These are phyloP conservation scores for Brachyptera risi DNA, from an alignment of 2,888 invertebrate species.

Conservation along the genomic window DNA sequence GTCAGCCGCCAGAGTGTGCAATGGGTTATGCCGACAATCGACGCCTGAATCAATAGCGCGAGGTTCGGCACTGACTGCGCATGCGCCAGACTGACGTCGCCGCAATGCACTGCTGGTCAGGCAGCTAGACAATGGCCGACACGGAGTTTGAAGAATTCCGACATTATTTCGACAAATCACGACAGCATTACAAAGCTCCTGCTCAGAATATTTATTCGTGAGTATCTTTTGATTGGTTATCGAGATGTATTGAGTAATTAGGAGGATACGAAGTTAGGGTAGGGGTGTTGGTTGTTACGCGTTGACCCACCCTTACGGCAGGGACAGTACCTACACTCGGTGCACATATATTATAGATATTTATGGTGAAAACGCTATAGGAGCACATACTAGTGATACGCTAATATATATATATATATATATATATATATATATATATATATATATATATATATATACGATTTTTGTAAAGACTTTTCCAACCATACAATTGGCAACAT, in stretches of 20 bases:
- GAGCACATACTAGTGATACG: too few species aligned
- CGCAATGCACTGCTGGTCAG: not conserved
- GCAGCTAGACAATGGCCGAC: slow-evolving; percentile 68
- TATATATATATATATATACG: too few species aligned
- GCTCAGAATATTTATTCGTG: slow-evolving; percentile 81
- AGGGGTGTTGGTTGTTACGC: not conserved
- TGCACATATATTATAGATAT: too few species aligned
- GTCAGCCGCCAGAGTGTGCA: not conserved
- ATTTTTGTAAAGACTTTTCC: too few species aligned
- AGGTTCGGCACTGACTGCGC: not conserved
- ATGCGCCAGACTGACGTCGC: not conserved
- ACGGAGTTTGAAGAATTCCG: slow-evolving; percentile 91
- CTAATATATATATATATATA: too few species aligned
- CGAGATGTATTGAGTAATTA: not conserved
- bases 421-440: too few species aligned
- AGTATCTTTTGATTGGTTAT: too few species aligned
- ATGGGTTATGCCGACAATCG: not conserved
- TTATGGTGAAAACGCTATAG: too few species aligned
- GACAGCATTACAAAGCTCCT: slow-evolving; percentile 72
- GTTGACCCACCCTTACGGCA: too few species aligned
- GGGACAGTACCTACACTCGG: too few species aligned
- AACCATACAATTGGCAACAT: too few species aligned
- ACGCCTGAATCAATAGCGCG: slow-evolving; percentile 20
- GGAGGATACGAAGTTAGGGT: not conserved
- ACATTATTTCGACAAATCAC: slow-evolving; percentile 76